phyloP scores from a whole-genome alignment of 2,888 invertebrate genomes.

The Tipula helvola region DNA sequence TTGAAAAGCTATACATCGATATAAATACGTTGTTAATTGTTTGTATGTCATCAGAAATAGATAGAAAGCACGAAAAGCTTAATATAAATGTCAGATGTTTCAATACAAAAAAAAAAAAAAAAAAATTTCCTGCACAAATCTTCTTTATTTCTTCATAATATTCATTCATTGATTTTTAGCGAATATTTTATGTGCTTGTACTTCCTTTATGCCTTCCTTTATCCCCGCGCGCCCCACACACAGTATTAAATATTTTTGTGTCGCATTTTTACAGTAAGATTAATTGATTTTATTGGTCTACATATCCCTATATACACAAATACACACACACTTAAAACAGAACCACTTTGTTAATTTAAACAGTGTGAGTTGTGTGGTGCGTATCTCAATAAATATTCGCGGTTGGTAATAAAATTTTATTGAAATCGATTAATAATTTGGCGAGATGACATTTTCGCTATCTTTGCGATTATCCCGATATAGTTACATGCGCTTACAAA shows the following conservation, averaged over 20 bases:
- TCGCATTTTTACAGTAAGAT: constrained; percentile 4
- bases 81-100: background rate
- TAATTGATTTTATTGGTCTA: constrained; percentile 12
- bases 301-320: background rate
- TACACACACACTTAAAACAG: background rate
- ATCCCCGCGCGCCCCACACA: background rate
- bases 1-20: background rate
- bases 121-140: background rate
- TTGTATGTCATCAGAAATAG: background rate
- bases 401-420: constrained; percentile 10
- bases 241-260: background rate
- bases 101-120: background rate
- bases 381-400: background rate
- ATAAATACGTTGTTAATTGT: background rate
- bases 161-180: background rate
- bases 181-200: background rate
- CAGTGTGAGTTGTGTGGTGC: background rate
- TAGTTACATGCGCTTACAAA: background rate
- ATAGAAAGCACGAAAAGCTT: background rate
- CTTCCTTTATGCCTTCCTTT: background rate
- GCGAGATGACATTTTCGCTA: background rate
- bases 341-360: background rate
- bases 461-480: background rate
- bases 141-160: constrained; percentile 6
- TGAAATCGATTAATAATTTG: constrained; percentile 6